These are phyloP conservation scores for Vidua macroura DNA, from an alignment of 2,113 vertebrate genomes.

Conservation along the genomic window DNA sequence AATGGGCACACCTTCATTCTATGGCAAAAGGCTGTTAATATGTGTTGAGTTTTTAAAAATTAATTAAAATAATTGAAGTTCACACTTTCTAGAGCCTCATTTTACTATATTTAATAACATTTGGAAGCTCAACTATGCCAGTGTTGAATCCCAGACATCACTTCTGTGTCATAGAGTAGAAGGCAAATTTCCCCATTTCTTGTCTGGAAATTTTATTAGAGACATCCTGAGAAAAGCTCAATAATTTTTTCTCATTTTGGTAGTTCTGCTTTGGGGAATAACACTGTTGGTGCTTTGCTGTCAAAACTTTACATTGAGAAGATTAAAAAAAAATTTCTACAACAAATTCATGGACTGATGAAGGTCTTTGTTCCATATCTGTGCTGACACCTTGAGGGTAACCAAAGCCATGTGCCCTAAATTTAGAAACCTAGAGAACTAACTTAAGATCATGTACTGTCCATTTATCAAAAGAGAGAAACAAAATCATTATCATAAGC, in stretches of 20 bases:
- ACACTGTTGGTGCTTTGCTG: background rate
- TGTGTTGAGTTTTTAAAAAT: background rate
- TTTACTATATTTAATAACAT: background rate
- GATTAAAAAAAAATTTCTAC: background rate
- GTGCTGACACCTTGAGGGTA: slow-evolving; percentile 19
- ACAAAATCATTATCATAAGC: background rate
- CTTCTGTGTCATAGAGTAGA: background rate
- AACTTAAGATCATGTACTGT: background rate
- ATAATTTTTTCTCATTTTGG: background rate
- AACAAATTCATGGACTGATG: background rate
- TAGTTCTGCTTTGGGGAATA: background rate
- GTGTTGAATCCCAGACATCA: background rate
- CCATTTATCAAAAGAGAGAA: background rate
- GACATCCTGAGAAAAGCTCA: background rate
- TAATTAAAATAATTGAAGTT: background rate
- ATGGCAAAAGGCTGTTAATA: background rate
- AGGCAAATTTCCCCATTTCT: background rate
- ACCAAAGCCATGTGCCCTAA: background rate
- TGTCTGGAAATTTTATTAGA: background rate
- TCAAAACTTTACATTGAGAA: background rate
- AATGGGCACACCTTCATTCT: background rate
- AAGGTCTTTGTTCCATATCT: background rate
- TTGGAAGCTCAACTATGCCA: background rate
- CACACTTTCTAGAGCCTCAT: background rate
- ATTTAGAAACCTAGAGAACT: background rate